Evolutionary conservation across 1,140 invertebrate species (phyloP).

Genomic region (Agrypnia vestita): DNA sequence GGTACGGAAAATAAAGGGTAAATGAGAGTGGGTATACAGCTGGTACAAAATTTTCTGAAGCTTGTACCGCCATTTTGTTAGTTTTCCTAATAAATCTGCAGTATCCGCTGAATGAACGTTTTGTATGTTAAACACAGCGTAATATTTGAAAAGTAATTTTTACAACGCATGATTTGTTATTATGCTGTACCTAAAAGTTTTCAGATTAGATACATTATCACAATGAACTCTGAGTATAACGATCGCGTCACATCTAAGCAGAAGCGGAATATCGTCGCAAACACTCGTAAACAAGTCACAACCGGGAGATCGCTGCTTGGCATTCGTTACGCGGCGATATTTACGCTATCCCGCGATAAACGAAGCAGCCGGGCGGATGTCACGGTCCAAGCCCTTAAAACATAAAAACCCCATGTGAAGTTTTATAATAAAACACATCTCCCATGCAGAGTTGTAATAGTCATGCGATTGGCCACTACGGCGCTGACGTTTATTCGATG

Average conservation of each 20-base stretch:
- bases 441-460: constrained; percentile 29
- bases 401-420: constrained; percentile 42
- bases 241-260: background rate
- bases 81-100: no score
- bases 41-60: no score
- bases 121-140: no score
- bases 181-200: no score
- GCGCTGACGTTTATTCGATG: constrained; percentile 25
- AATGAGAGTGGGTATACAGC: no score
- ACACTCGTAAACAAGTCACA: background rate
- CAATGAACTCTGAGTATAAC: constrained; percentile 12
- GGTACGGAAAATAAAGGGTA: no score
- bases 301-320: background rate
- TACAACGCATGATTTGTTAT: no score
- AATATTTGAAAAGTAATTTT: no score
- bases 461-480: background rate
- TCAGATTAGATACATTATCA: background rate
- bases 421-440: constrained; percentile 39
- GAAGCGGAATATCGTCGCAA: background rate
- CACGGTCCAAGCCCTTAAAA: constrained; percentile 36
- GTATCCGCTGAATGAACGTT: no score
- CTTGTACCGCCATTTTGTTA: no score
- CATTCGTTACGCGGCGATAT: constrained; percentile 24
- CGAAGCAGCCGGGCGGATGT: constrained; percentile 38
- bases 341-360: constrained; percentile 36